Conservation (phyloP, 1,140 invertebrate genomes). For the Solen grandis region DNA sequence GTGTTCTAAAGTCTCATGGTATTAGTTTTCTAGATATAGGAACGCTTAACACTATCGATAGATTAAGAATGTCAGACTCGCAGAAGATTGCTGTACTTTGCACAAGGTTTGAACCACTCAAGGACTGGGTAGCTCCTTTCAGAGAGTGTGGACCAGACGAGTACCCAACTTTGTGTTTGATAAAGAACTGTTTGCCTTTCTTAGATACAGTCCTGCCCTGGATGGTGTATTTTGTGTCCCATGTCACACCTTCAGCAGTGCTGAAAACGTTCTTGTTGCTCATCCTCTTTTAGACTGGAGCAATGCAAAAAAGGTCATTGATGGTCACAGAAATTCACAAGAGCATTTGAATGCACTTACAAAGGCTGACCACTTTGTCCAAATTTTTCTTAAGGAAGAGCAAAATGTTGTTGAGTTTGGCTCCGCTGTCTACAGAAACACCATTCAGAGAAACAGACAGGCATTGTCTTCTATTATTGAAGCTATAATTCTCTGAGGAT, state of each 20-base stretch:
- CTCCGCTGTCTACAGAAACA: constrained; percentile 3
- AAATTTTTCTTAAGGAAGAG: no score
- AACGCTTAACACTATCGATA: neutral
- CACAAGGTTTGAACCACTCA: neutral
- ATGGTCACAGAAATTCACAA: neutral
- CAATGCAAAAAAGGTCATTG: neutral
- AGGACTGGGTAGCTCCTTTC: constrained; percentile 1
- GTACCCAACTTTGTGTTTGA: neutral
- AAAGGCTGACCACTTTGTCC: no score
- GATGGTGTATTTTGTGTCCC: neutral
- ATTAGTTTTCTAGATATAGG: no score
- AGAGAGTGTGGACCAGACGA: neutral
- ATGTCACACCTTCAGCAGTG: neutral
- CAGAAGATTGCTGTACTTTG: neutral
- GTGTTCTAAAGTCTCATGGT: no score
- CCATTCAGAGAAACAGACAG: no score
- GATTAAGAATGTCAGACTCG: neutral
- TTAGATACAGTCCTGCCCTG: neutral
- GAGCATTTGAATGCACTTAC: no score
- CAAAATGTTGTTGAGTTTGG: no score
- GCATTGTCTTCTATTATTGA: no score
- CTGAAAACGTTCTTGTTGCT: neutral
- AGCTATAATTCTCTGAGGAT: no score
- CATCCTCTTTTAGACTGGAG: neutral
- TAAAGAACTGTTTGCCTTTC: neutral